Conservation (phyloP, 2,113 vertebrate genomes). For the Solea senegalensis region DNA sequence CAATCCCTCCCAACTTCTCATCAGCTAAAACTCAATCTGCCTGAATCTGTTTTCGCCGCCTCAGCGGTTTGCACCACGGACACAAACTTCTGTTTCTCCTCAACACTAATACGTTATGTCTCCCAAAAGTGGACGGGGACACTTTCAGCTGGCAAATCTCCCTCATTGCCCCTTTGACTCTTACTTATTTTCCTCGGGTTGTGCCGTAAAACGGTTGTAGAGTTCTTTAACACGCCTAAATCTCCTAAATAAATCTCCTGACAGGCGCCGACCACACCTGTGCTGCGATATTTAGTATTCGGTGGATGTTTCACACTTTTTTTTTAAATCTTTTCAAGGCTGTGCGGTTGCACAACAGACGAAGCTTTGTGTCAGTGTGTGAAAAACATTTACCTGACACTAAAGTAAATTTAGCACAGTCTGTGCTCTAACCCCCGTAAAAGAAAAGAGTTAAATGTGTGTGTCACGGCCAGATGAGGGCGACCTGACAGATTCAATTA, state of each 20-base stretch:
- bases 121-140: constrained; percentile 58
- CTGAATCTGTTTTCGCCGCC: constrained; percentile 2
- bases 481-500: constrained; percentile 68
- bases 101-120: constrained; percentile 62
- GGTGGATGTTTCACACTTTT: constrained; percentile 50
- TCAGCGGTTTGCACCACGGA: constrained; percentile 34
- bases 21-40: constrained; percentile 15
- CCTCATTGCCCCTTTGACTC: constrained; percentile 32
- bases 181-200: constrained; percentile 56
- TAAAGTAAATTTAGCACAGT: constrained; percentile 30
- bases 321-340: constrained; percentile 25
- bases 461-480: constrained; percentile 51
- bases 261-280: constrained; percentile 75
- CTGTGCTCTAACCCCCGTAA: constrained; percentile 23
- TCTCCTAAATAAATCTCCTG: constrained; percentile 54
- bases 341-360: constrained; percentile 42
- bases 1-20: constrained; percentile 18
- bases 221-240: constrained; percentile 58
- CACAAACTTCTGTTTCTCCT: constrained; percentile 53
- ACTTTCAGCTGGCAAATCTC: constrained; percentile 53
- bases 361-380: constrained; percentile 52
- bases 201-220: constrained; percentile 64
- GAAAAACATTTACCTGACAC: constrained; percentile 57
- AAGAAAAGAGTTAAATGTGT: constrained; percentile 58
- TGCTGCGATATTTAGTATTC: constrained; percentile 57